Base-by-base conservation (phyloP, 2,888 invertebrate species). In the Hirtodrosophila alboralis region DNA sequence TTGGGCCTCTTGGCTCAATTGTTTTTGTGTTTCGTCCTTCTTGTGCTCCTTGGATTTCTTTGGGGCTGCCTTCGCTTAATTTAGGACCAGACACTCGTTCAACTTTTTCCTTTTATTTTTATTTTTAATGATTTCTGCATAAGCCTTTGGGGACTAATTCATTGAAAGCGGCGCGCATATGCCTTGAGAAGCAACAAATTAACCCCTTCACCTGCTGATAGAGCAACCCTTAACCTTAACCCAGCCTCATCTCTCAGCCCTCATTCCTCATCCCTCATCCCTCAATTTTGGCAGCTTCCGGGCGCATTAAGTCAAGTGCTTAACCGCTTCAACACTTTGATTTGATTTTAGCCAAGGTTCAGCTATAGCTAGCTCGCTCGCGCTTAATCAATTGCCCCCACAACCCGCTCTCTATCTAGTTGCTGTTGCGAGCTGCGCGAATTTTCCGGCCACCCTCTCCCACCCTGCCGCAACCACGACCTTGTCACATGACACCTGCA, bases 291-390 rank as follows among this genome's bases (percentile, higher is more conserved):
- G 36, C 45, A 26, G 28, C 40, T 52, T 14, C 45, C 38, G 44
- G 16, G 37, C 53, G 57, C 30, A 51, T 52, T 38, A 53, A 64
- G 59, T 61, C 70, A 52, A 63, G 71, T 70, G 79, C 77, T 83
- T 84, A 81, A 71, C 75, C 72, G 80, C 87, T 86, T 83, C 83
- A 86, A 83, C 83, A 86, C 83, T 85, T 86, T 85, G 85, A 83
- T 83, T 86, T 86, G 87, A 84, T 86, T 86, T 23, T 74, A 37
- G 38, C 56, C 40, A n/a, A n/a, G 33, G 40, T 58, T 47, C 51
- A 44, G 56, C 49, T 47, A 53, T 52, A 36, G 38, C 65, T n/a
- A 12, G 58, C 59, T 36, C 34, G 60, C 66, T 23, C 53, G 34
- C 62, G 83, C 61, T 76, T 84, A 84, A 86, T 81, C 81, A 84